These are phyloP conservation scores for Nomada fucata DNA, from an alignment of 2,888 invertebrate species.

Conservation along the genomic window DNA sequence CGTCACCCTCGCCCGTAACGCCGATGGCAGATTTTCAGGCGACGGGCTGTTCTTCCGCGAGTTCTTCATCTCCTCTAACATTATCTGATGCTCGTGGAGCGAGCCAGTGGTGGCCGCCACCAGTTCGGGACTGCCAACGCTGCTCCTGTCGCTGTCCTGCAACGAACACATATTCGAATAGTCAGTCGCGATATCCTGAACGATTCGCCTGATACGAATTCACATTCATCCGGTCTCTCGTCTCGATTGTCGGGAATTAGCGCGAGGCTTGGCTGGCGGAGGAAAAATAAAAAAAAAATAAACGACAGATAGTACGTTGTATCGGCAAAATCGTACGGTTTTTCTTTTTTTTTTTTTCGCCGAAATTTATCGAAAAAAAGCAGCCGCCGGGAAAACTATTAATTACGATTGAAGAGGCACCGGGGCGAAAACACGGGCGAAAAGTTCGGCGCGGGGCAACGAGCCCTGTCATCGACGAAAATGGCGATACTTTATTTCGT, in stretches of 20 bases:
- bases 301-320: background rate
- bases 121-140: slow-evolving; percentile 82
- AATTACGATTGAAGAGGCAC: slow-evolving; percentile 38
- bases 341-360: too few relatives aligned
- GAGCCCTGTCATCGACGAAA: slow-evolving; percentile 34
- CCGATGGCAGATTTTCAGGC: slow-evolving; percentile 84
- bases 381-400: slow-evolving; percentile 28
- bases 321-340: background rate
- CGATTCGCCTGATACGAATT: slow-evolving; percentile 2
- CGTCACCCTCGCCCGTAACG: slow-evolving; percentile 85
- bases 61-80: slow-evolving; percentile 80
- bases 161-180: slow-evolving; percentile 55
- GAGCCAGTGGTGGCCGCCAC: slow-evolving; percentile 76
- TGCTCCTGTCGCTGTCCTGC: slow-evolving; percentile 83
- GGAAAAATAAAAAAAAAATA: background rate
- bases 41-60: slow-evolving; percentile 80
- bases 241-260: background rate
- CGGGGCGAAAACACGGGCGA: slow-evolving; percentile 7
- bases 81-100: slow-evolving; percentile 82
- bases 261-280: background rate
- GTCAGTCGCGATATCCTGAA: background rate
- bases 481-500: slow-evolving; percentile 54
- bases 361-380: slow-evolving; percentile 14
- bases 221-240: background rate
- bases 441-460: slow-evolving; percentile 40